Percentiles rank a stretch among this genome's conserved stretches.
Evolutionary conservation across 2,888 invertebrate species (phyloP).

Genomic region (Acleris cristana): DNA sequence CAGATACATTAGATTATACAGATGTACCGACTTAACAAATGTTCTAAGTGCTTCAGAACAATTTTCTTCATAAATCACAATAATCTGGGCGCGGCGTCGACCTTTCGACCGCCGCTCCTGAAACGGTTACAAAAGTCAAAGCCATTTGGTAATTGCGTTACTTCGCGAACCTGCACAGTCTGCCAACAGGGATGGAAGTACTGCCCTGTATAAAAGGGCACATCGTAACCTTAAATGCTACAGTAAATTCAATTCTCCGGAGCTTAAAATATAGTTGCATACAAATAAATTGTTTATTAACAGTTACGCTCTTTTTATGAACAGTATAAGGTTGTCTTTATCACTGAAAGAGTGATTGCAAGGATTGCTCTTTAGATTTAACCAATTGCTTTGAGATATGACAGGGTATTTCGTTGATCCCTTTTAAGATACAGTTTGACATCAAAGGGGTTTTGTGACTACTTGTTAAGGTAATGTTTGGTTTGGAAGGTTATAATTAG

Average conservation of each 20-base stretch:
- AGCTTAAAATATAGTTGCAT: too few relatives aligned
- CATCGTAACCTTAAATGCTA: background rate
- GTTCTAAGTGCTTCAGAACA: background rate
- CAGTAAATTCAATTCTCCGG: background rate
- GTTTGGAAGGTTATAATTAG: too few relatives aligned
- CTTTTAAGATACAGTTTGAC: too few relatives aligned
- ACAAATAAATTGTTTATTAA: too few relatives aligned
- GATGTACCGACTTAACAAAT: too few relatives aligned
- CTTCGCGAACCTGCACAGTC: conserved; percentile 4
- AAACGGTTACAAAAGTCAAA: conserved; percentile 27
- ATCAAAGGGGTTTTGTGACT: too few relatives aligned
- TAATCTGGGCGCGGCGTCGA: conserved; percentile 23
- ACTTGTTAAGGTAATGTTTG: too few relatives aligned
- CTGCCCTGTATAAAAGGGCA: background rate
- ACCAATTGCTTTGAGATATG: background rate
- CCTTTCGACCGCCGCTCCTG: conserved; percentile 31
- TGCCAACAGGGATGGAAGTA: background rate
- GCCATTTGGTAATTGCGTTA: conserved; percentile 33
- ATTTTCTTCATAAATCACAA: conserved; percentile 22
- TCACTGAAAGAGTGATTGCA: background rate
- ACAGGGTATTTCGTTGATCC: background rate
- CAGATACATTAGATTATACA: too few relatives aligned
- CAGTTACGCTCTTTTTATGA: too few relatives aligned
- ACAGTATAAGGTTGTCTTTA: too few relatives aligned
- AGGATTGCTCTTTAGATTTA: background rate